Percentiles rank a stretch among this genome's conserved stretches.
phyloP scores from a whole-genome alignment of 92 coral and sea anemone species.

The Ricordea florida region DNA sequence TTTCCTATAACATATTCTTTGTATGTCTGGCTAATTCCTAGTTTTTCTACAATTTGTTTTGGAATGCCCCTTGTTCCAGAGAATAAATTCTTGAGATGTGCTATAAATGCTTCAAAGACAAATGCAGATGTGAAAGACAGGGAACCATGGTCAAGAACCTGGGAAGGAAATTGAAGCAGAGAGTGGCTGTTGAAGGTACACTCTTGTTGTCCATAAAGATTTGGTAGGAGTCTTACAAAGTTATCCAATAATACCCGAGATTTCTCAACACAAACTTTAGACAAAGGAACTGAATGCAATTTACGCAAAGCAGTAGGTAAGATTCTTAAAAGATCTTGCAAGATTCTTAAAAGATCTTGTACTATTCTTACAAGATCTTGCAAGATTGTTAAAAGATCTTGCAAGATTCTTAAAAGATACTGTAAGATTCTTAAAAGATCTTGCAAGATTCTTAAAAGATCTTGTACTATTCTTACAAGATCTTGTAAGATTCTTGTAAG shows the following conservation, averaged over 20 bases:
- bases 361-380: no score
- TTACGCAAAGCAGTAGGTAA: no score
- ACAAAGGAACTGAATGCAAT: no score
- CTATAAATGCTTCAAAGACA: slow-evolving; percentile 36
- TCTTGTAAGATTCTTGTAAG: no score
- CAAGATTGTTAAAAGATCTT: no score
- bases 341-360: no score
- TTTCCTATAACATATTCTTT: slow-evolving; percentile 9
- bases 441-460: no score
- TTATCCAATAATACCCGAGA: slow-evolving; percentile 18
- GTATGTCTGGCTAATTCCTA: neutral
- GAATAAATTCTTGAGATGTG: slow-evolving; percentile 17
- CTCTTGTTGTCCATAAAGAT: neutral
- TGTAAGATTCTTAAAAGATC: no score
- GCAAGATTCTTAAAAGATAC: no score
- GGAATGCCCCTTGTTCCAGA: slow-evolving; percentile 31
- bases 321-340: no score
- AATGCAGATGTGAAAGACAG: slow-evolving; percentile 22
- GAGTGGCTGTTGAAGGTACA: slow-evolving; percentile 43
- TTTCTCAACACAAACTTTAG: neutral
- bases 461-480: no score
- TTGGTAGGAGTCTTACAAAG: slow-evolving; percentile 38
- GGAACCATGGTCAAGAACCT: slow-evolving; percentile 5
- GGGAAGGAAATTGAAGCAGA: slow-evolving; percentile 18
- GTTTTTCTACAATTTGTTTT: neutral